phyloP scores from a whole-genome alignment of 1,140 invertebrate genomes.

The Drosophila tropicalis region DNA sequence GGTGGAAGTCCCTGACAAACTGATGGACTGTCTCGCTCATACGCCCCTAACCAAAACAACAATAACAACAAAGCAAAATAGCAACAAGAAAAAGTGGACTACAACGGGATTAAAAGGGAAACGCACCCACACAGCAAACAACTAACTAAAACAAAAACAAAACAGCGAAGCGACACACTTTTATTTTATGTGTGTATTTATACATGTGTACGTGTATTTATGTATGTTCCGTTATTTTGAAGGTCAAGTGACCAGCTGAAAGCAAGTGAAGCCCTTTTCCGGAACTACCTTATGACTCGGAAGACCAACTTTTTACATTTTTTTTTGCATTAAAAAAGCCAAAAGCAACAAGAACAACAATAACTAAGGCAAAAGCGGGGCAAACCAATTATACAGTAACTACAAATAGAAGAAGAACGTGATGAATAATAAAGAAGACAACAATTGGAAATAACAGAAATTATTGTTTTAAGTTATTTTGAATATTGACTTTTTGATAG shows the following conservation, averaged over 20 bases:
- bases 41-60: slow-evolving; percentile 34
- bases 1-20: slow-evolving; percentile 36
- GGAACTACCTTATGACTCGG: slow-evolving; percentile 49
- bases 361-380: slow-evolving; percentile 34
- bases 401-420: slow-evolving; percentile 19
- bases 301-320: slow-evolving; percentile 69
- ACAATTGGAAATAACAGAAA: neutral
- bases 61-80: neutral
- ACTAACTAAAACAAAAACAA: slow-evolving; percentile 37
- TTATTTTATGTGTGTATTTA: slow-evolving; percentile 13
- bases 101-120: slow-evolving; percentile 33
- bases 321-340: slow-evolving; percentile 68
- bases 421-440: neutral
- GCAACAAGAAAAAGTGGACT: slow-evolving; percentile 20
- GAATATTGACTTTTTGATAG: no score
- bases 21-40: slow-evolving; percentile 53
- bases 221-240: slow-evolving; percentile 72
- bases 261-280: slow-evolving; percentile 33
- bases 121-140: slow-evolving; percentile 26
- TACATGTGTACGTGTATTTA: no score
- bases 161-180: slow-evolving; percentile 50
- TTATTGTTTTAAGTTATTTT: no score
- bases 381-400: slow-evolving; percentile 35
- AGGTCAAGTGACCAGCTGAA: slow-evolving; percentile 59
- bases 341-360: slow-evolving; percentile 14